phyloP scores from a whole-genome alignment of 2,888 invertebrate species.

The Ochlodes sylvanus region DNA sequence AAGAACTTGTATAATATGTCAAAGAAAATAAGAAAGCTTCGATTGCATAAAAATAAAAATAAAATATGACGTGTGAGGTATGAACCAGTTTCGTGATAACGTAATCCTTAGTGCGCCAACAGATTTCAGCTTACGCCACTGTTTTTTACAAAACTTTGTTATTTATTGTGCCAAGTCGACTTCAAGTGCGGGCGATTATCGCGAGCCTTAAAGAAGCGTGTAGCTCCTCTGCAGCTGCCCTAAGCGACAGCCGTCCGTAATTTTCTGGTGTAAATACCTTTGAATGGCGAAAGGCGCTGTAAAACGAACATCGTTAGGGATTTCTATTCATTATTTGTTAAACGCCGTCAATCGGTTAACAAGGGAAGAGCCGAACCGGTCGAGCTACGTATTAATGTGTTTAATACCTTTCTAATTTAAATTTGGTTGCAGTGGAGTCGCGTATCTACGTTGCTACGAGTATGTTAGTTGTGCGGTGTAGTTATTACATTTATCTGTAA shows the following conservation, averaged over 20 bases:
- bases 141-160: too few species aligned
- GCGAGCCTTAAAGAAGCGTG: too few species aligned
- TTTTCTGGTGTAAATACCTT: constrained; percentile 33
- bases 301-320: constrained; percentile 36
- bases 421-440: not conserved
- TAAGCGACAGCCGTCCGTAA: constrained; percentile 26
- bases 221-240: constrained; percentile 7
- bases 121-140: not conserved
- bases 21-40: too few species aligned
- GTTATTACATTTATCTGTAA: too few species aligned
- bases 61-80: too few species aligned
- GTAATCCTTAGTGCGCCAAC: too few species aligned
- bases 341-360: constrained; percentile 24
- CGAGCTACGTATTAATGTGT: constrained; percentile 1
- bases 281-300: constrained; percentile 33
- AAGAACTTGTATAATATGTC: too few species aligned
- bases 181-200: too few species aligned
- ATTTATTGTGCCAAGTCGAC: not conserved
- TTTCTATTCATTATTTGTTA: constrained; percentile 35
- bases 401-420: constrained; percentile 8
- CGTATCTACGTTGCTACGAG: not conserved
- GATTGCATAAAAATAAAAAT: too few species aligned
- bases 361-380: constrained; percentile 6
- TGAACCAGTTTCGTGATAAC: too few species aligned
- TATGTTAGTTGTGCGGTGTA: not conserved